Base-by-base conservation (phyloP, 2,113 vertebrate genomes). In the Ophiodon elongatus region DNA sequence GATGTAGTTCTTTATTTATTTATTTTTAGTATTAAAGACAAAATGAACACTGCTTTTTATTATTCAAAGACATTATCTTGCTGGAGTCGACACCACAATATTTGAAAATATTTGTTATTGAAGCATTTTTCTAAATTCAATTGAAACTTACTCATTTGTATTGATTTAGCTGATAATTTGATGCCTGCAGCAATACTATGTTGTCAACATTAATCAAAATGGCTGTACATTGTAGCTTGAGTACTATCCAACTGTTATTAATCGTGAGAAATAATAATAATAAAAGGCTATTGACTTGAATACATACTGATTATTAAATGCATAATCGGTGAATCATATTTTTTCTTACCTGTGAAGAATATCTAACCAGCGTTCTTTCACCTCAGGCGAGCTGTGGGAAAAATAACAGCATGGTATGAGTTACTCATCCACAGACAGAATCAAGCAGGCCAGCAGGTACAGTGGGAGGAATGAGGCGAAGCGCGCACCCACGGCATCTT, bases 341-440 rank as follows among this genome's bases (percentile, higher is more conserved):
- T 29, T 45, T 45, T 93, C 96, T 95, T 94, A 99, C 98, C 97
- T 89, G 91, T 87, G 80, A 50, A 96, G 76, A 21, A 94, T 96
- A 88, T 96, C 94, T 66, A 94, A 93, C 95, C 96, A 96, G 94
- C 84, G 95, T 76, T 96, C 94, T 94, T 96, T 96, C 82, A 96
- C 94, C 82, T 96, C 95, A 87, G 29, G 76, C 0, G 88, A 95
- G 76, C 96, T 96, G 94, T 37, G 86, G 85, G 86, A 72, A 79
- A 93, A 88, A 88, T 82, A 91, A 91, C 87, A 94, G 91, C 96
- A 97, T 97, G 91, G 91, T 87, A 59, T 66, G 43, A 92, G 93
- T 91, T 94, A 87, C 84, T 93, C 90, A 86, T 95, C 95, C 95
- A 90, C 92, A 59, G 78, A 70, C 65, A 2, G 7, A 69, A 10